Percentiles rank a stretch among this genome's conserved stretches.
Conservation (phyloP, 2,888 invertebrate genomes). For the Bedellia somnulentella region DNA sequence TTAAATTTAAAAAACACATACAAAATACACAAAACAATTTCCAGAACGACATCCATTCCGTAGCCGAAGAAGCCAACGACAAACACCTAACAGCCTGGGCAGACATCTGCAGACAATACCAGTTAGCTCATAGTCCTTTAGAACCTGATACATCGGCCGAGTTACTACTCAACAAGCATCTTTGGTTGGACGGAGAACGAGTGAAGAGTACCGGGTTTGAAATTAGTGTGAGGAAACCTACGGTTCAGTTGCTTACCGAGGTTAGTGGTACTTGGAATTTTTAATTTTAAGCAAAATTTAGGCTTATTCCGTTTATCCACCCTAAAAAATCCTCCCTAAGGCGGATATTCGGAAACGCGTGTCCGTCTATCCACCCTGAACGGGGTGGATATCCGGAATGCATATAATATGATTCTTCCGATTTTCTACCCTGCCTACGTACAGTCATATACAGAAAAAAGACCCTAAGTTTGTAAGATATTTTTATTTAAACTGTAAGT, state of each 20-base stretch:
- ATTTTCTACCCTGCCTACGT: too few species aligned
- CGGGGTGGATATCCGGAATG: too few species aligned
- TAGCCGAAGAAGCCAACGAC: constrained; percentile 90
- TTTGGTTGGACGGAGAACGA: constrained; percentile 72
- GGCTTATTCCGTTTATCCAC: too few species aligned
- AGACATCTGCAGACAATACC: constrained; percentile 74
- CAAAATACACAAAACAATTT: constrained; percentile 8
- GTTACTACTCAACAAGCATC: constrained; percentile 76
- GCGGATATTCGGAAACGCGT: too few species aligned
- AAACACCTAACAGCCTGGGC: constrained; percentile 94
- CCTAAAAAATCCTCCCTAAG: too few species aligned
- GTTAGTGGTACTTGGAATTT: constrained; percentile 20
- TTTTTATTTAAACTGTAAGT: too few species aligned
- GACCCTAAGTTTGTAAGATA: too few species aligned
- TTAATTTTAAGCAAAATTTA: too few species aligned
- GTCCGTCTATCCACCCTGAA: too few species aligned
- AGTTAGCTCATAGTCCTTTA: constrained; percentile 80
- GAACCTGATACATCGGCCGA: constrained; percentile 87
- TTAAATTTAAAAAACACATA: too few species aligned
- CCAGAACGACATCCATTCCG: constrained; percentile 75
- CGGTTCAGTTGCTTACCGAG: constrained; percentile 64
- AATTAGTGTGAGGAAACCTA: constrained; percentile 64
- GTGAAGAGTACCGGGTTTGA: constrained; percentile 63
- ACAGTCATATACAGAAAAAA: too few species aligned
- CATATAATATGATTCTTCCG: too few species aligned